phyloP scores from a whole-genome alignment of 2,113 vertebrate species.

The Octodon degus region DNA sequence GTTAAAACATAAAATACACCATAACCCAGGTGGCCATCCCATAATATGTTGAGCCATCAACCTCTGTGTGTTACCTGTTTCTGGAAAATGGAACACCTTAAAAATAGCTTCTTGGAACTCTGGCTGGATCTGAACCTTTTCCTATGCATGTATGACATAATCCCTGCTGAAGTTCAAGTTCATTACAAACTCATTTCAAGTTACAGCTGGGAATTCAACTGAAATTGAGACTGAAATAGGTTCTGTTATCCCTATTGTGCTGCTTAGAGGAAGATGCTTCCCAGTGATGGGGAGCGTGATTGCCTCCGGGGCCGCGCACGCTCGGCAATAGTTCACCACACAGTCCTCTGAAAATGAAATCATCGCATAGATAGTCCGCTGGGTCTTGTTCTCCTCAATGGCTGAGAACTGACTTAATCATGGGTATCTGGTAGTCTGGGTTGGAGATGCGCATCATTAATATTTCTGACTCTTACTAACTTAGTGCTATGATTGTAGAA shows the following conservation, averaged over 20 bases:
- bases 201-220: constrained; percentile 80
- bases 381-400: neutral
- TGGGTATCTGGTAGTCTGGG: neutral
- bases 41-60: neutral
- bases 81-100: neutral
- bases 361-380: constrained; percentile 18
- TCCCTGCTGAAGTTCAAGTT: constrained; percentile 71
- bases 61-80: neutral
- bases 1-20: neutral
- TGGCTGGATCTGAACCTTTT: neutral
- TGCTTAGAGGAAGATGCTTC: constrained; percentile 43
- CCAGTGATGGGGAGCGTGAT: constrained; percentile 52
- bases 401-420: neutral
- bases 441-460: neutral
- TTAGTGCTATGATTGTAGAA: neutral
- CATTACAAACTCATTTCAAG: constrained; percentile 78
- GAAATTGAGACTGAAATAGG: constrained; percentile 77
- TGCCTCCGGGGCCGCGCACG: constrained; percentile 61
- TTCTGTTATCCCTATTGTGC: constrained; percentile 74
- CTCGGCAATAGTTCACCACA: neutral
- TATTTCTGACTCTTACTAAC: constrained; percentile 41
- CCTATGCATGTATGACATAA: constrained; percentile 55
- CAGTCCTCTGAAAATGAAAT: constrained; percentile 17
- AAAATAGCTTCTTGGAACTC: neutral
- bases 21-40: constrained; percentile 24